Percentiles rank a stretch among this genome's conserved stretches.
These are phyloP conservation scores for Montipora cactus DNA, from an alignment of 64 coral and sea anemone genomes.

Conservation along the genomic window DNA sequence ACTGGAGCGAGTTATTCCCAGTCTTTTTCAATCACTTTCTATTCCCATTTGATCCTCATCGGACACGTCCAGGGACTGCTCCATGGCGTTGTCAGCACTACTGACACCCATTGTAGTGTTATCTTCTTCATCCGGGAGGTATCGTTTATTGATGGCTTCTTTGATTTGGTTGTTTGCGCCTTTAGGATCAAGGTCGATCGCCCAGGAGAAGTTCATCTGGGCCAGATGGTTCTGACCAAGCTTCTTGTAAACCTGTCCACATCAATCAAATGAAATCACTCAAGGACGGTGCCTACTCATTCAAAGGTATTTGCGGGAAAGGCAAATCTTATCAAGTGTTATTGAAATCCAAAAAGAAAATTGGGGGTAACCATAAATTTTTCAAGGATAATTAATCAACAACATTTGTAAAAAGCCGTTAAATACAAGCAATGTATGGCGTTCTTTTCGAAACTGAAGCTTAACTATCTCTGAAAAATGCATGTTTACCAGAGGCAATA, in stretches of 20 bases:
- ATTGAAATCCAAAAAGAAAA: too few relatives aligned
- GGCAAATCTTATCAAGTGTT: too few relatives aligned
- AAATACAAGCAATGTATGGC: too few relatives aligned
- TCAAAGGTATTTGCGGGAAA: too few relatives aligned
- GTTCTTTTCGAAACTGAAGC: too few relatives aligned
- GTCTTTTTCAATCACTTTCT: not conserved
- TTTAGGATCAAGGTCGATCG: conserved; percentile 95
- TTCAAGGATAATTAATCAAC: too few relatives aligned
- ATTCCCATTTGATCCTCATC: not conserved
- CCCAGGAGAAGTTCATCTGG: conserved; percentile 99
- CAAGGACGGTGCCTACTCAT: too few relatives aligned
- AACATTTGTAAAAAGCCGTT: too few relatives aligned
- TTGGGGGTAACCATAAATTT: too few relatives aligned
- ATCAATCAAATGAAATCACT: not conserved
- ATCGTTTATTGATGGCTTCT: conserved; percentile 97
- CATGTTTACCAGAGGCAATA: too few relatives aligned
- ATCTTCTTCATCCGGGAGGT: conserved; percentile 98
- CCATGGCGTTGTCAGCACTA: conserved; percentile 65
- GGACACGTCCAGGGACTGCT: conserved; percentile 64
- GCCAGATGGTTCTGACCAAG: conserved; percentile 82
- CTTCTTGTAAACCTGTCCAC: conserved; percentile 90
- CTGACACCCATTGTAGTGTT: conserved; percentile 67
- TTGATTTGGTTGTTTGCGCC: conserved; percentile 99
- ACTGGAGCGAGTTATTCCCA: not conserved
- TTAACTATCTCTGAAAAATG: too few relatives aligned